Conservation (phyloP, 2,797 vertebrate species). For the Stomatorhinus walkeri region DNA sequence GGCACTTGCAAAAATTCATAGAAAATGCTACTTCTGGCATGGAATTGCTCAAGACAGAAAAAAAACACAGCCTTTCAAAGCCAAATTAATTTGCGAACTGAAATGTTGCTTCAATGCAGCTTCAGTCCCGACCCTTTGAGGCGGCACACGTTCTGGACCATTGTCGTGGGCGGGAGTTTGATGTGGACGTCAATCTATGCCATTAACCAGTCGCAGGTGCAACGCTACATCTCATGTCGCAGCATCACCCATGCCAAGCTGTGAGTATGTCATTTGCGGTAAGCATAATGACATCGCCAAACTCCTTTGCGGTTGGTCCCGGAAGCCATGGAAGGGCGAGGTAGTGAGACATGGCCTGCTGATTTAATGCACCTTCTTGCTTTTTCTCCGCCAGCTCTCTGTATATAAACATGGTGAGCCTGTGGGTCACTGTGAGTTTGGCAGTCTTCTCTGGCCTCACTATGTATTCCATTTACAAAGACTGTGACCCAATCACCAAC, state of each 20-base stretch:
- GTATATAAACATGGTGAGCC: slow-evolving; percentile 66
- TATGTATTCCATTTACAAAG: slow-evolving; percentile 71
- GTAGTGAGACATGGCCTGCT: not conserved
- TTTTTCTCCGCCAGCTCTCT: slow-evolving; percentile 52
- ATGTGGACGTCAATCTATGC: slow-evolving; percentile 69
- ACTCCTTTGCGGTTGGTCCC: not conserved
- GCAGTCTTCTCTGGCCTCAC: slow-evolving; percentile 63
- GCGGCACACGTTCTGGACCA: slow-evolving; percentile 69
- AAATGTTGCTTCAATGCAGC: slow-evolving; percentile 40
- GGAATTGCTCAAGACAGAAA: not conserved
- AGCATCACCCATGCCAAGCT: slow-evolving; percentile 64
- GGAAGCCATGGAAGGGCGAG: not conserved
- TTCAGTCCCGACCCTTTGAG: slow-evolving; percentile 67
- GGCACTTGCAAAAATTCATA: not conserved
- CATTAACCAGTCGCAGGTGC: slow-evolving; percentile 75
- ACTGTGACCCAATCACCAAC: slow-evolving; percentile 64
- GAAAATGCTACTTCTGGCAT: not conserved
- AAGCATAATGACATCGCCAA: not conserved
- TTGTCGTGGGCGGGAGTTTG: slow-evolving; percentile 61
- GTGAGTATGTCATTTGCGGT: slow-evolving; percentile 46
- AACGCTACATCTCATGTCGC: slow-evolving; percentile 71
- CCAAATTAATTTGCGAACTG: not conserved
- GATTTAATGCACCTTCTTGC: not conserved
- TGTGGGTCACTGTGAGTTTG: slow-evolving; percentile 64
- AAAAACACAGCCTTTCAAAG: not conserved